Evolutionary conservation across 1,140 invertebrate genomes (phyloP).

Genomic region (Schlechtendalia chinensis): DNA sequence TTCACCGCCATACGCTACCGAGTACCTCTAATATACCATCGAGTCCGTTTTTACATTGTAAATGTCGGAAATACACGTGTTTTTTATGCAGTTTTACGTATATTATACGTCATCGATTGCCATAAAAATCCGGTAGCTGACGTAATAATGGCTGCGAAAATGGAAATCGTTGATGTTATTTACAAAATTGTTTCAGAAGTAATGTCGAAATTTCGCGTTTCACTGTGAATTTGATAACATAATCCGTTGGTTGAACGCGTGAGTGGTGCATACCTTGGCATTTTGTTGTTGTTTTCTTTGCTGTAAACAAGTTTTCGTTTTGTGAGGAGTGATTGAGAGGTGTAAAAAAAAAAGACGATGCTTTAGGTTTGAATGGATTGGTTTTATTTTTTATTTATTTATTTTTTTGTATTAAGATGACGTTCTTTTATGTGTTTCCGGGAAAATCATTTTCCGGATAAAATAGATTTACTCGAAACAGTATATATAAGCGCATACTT

Average conservation of each 20-base stretch:
- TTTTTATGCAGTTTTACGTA: too few species aligned
- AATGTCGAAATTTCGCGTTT: neutral
- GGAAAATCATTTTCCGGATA: too few species aligned
- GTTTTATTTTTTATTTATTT: too few species aligned
- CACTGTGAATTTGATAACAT: neutral
- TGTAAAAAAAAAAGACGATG: too few species aligned
- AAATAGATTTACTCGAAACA: too few species aligned
- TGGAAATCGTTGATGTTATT: neutral
- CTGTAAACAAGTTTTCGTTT: too few species aligned
- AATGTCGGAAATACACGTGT: neutral
- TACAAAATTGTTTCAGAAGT: neutral
- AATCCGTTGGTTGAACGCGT: neutral
- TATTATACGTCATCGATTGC: neutral
- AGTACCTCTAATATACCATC: neutral
- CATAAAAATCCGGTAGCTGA: neutral
- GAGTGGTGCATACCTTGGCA: neutral
- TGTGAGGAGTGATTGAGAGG: too few species aligned
- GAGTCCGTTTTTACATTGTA: neutral
- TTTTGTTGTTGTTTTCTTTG: too few species aligned
- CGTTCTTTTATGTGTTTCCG: too few species aligned
- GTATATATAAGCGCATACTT: too few species aligned
- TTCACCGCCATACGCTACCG: neutral
- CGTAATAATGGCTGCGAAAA: neutral
- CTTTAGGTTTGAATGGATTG: too few species aligned
- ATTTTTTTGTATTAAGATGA: too few species aligned